Conservation (phyloP, 1,140 invertebrate genomes). For the Pissodes strobi region DNA sequence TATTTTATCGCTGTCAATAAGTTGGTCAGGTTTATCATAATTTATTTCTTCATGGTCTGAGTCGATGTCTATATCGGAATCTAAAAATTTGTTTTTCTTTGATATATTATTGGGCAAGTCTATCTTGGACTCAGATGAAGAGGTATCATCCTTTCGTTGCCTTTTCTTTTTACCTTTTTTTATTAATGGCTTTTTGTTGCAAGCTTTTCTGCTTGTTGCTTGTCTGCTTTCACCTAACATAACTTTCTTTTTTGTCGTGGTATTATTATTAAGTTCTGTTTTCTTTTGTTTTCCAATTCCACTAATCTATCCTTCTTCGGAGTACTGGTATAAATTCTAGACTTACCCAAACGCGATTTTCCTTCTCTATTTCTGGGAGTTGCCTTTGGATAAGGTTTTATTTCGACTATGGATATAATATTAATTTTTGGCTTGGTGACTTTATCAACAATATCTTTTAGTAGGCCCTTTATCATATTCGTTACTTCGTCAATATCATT, state of each 20-base stretch:
- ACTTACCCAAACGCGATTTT: slow-evolving; percentile 26
- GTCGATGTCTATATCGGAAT: not conserved
- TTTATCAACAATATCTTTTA: slow-evolving; percentile 9
- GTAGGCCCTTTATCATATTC: too few relatives aligned
- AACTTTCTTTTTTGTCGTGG: slow-evolving; percentile 24
- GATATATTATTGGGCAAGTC: slow-evolving; percentile 9
- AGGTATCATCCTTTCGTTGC: slow-evolving; percentile 6
- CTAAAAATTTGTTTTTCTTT: slow-evolving; percentile 5
- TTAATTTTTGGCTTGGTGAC: slow-evolving; percentile 27
- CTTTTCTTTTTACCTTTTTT: not conserved
- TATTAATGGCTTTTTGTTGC: too few relatives aligned
- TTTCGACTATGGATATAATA: slow-evolving; percentile 15
- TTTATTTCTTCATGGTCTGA: not conserved
- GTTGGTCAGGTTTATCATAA: slow-evolving; percentile 2
- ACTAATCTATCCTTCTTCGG: slow-evolving; percentile 36
- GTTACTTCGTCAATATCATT: too few relatives aligned
- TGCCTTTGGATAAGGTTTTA: slow-evolving; percentile 16
- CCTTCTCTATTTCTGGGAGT: slow-evolving; percentile 13
- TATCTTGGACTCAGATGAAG: slow-evolving; percentile 32
- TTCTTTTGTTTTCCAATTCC: slow-evolving; percentile 22
- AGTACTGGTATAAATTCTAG: slow-evolving; percentile 35
- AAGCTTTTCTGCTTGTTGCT: too few relatives aligned
- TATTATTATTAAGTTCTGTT: slow-evolving; percentile 20
- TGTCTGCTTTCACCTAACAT: slow-evolving; percentile 1
- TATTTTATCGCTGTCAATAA: slow-evolving; percentile 31